phyloP scores from a whole-genome alignment of 1,140 invertebrate genomes.

The Zaprionus nigranus region DNA sequence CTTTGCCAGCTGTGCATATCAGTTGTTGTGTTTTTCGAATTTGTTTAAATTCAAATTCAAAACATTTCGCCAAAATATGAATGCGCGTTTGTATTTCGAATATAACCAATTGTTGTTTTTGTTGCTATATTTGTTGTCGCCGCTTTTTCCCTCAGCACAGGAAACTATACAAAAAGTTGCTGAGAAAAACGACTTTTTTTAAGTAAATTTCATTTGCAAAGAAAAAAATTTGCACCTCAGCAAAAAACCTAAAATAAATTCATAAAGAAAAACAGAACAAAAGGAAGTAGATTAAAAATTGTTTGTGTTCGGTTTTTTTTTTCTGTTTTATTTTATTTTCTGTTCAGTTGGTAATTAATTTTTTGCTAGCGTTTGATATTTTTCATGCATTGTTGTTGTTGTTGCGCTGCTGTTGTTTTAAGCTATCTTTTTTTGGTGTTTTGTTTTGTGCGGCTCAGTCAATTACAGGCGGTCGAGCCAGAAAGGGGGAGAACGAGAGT shows the following conservation, averaged over 20 bases:
- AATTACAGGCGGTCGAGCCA: slow-evolving; percentile 37
- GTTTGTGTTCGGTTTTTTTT: slow-evolving; percentile 35
- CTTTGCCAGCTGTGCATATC: slow-evolving; percentile 57
- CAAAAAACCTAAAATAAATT: slow-evolving; percentile 39
- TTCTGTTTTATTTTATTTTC: slow-evolving; percentile 29
- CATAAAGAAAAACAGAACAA: slow-evolving; percentile 49
- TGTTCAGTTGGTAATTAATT: slow-evolving; percentile 66
- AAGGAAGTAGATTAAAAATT: slow-evolving; percentile 41
- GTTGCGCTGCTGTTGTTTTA: slow-evolving; percentile 23
- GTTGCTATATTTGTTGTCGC: background rate
- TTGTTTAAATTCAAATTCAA: slow-evolving; percentile 31
- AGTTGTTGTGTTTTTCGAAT: slow-evolving; percentile 23
- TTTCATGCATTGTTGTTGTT: slow-evolving; percentile 28
- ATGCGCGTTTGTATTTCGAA: slow-evolving; percentile 10
- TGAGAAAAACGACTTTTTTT: slow-evolving; percentile 16
- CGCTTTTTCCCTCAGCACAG: slow-evolving; percentile 26
- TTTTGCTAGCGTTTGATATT: slow-evolving; percentile 50
- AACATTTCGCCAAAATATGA: background rate
- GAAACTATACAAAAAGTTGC: slow-evolving; percentile 37
- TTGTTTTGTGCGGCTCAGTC: slow-evolving; percentile 42
- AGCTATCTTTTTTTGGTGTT: slow-evolving; percentile 40
- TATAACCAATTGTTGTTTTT: slow-evolving; percentile 49
- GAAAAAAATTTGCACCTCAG: slow-evolving; percentile 11
- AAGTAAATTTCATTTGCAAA: slow-evolving; percentile 23
- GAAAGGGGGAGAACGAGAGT: slow-evolving; percentile 3